Percentiles rank a stretch among this genome's conserved stretches.
phyloP scores from a whole-genome alignment of 2,113 vertebrate genomes.

The Hypanus sabinus region DNA sequence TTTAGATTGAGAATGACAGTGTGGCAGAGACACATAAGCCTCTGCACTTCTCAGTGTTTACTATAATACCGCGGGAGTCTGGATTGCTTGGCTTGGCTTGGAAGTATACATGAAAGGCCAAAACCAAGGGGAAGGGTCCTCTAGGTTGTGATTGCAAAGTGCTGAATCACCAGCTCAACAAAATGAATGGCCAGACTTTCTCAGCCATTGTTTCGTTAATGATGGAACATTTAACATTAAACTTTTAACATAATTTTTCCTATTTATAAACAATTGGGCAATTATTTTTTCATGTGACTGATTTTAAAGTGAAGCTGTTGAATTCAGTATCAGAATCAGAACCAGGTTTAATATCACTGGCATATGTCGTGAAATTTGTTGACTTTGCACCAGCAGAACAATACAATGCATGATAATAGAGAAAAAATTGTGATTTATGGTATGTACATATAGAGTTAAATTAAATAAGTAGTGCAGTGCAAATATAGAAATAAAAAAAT shows the following conservation, averaged over 20 bases:
- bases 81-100: conserved; percentile 66
- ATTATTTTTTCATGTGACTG: neutral
- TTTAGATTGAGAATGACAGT: conserved; percentile 88
- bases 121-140: neutral
- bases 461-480: no score
- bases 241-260: no score
- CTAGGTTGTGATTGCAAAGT: neutral
- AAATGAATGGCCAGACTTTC: neutral
- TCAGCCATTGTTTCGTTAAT: neutral
- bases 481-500: no score
- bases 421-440: no score
- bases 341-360: no score
- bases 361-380: no score
- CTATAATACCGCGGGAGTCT: conserved; percentile 62
- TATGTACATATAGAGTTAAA: no score
- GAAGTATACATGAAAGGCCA: conserved; percentile 48
- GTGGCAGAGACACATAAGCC: conserved; percentile 69
- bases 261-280: neutral
- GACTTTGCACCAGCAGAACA: no score
- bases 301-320: neutral
- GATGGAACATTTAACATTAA: neutral
- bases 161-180: no score
- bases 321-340: no score
- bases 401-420: no score
- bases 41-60: conserved; percentile 66